These are phyloP conservation scores for Anoplolepis gracilipes DNA, from an alignment of 1,140 invertebrate species.

Conservation along the genomic window DNA sequence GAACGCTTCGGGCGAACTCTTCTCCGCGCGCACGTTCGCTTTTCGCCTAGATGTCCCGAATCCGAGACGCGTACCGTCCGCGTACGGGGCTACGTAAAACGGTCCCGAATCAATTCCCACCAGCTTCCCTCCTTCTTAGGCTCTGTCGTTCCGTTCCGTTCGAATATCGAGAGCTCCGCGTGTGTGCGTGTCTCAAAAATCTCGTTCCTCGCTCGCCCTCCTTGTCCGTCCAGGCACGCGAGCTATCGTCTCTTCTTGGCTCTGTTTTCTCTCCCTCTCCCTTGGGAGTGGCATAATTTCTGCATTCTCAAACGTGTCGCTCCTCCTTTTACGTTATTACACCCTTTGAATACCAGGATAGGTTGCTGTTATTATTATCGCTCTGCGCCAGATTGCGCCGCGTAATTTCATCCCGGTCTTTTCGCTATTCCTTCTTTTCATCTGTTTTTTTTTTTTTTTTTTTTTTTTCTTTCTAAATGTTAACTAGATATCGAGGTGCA, in stretches of 20 bases:
- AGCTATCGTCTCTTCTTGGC: slow-evolving; percentile 10
- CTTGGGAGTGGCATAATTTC: slow-evolving; percentile 39
- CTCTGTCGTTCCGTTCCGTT: not conserved
- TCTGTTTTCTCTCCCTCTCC: not conserved
- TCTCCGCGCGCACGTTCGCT: slow-evolving; percentile 67
- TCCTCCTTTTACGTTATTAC: slow-evolving; percentile 51
- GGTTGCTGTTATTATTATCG: slow-evolving; percentile 48
- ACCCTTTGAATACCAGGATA: slow-evolving; percentile 47
- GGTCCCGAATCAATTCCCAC: slow-evolving; percentile 22
- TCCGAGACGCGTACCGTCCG: slow-evolving; percentile 9
- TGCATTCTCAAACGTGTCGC: slow-evolving; percentile 45
- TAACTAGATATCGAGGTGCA: slow-evolving; percentile 24
- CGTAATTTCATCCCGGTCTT: slow-evolving; percentile 35
- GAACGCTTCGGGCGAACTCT: slow-evolving; percentile 80
- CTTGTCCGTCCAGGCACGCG: slow-evolving; percentile 39
- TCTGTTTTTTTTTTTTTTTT: not conserved
- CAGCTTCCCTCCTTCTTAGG: not conserved
- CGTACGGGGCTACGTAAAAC: slow-evolving; percentile 22
- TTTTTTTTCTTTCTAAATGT: not conserved
- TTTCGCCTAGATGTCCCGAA: slow-evolving; percentile 68
- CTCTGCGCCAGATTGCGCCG: slow-evolving; percentile 22
- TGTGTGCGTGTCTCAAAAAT: slow-evolving; percentile 38
- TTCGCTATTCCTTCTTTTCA: not conserved
- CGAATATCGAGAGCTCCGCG: no score
- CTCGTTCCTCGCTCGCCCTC: slow-evolving; percentile 29